Percentiles rank a stretch among this genome's conserved stretches.
phyloP scores from a whole-genome alignment of 2,888 invertebrate species.

The Oxyteleia sp. region DNA sequence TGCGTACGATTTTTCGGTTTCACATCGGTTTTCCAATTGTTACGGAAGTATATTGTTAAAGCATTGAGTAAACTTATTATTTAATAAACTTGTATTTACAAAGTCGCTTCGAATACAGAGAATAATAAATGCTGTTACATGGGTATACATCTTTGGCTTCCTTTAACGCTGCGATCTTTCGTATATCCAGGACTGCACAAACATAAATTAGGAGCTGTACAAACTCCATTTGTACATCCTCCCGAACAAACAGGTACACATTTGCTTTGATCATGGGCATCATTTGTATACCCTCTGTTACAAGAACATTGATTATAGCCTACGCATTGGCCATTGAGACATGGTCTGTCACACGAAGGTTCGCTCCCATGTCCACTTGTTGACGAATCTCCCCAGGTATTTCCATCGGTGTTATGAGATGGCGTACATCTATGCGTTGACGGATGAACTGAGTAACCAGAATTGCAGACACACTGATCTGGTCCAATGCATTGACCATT shows the following conservation, averaged over 20 bases:
- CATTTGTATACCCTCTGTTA: constrained; percentile 87
- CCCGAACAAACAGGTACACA: constrained; percentile 90
- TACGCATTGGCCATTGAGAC: constrained; percentile 88
- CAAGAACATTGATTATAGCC: constrained; percentile 86
- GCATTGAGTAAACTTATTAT: not conserved
- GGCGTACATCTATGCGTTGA: constrained; percentile 90
- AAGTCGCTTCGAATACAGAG: not conserved
- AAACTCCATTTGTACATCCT: constrained; percentile 93
- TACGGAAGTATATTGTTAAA: constrained; percentile 1
- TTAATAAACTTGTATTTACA: constrained; percentile 6
- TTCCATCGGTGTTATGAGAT: constrained; percentile 78
- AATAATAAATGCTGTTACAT: constrained; percentile 14
- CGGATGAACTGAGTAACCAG: constrained; percentile 87
- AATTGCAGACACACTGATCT: constrained; percentile 89
- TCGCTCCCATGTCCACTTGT: not conserved
- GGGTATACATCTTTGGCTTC: constrained; percentile 90
- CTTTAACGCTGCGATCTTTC: constrained; percentile 90
- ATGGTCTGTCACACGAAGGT: constrained; percentile 85
- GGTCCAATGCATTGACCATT: constrained; percentile 89
- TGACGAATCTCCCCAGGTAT: not conserved
- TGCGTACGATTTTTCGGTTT: not conserved
- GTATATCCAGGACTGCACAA: constrained; percentile 91
- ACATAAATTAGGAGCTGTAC: constrained; percentile 92
- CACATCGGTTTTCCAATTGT: not conserved
- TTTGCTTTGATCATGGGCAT: constrained; percentile 83